Evolutionary conservation across 2,113 vertebrate genomes (phyloP).

Genomic region (Mystacornis crossleyi): DNA sequence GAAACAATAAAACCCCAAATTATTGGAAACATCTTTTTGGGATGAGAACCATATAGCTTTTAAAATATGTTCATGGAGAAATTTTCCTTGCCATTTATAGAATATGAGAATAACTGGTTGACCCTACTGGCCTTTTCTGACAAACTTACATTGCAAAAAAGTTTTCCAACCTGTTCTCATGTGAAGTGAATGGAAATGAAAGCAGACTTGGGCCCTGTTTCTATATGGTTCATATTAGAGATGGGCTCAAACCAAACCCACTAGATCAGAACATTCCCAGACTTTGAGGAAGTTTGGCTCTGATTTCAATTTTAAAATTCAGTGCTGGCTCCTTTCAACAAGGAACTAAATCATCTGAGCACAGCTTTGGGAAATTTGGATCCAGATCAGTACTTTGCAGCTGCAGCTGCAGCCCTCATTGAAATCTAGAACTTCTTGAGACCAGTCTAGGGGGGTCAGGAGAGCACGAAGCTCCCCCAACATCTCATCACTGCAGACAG

Average conservation of each 20-base stretch:
- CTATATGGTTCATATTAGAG: constrained; percentile 51
- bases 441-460: neutral
- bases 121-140: neutral
- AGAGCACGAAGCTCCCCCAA: neutral
- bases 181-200: constrained; percentile 37
- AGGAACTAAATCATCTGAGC: constrained; percentile 54
- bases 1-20: neutral
- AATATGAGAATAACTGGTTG: neutral
- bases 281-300: constrained; percentile 69
- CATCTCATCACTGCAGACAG: accelerated
- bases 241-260: constrained; percentile 27
- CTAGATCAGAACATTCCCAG: constrained; percentile 67
- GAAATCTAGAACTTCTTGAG: neutral
- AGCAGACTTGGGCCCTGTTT: constrained; percentile 8
- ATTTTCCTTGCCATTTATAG: neutral
- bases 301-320: constrained; percentile 58
- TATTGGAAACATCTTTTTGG: neutral
- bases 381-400: constrained; percentile 27
- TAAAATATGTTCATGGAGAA: neutral
- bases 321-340: constrained; percentile 34
- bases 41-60: neutral
- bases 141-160: neutral
- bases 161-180: constrained; percentile 29
- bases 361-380: constrained; percentile 54
- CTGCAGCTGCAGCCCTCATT: constrained; percentile 19